These are phyloP conservation scores for Luscinia megarhynchos DNA, from an alignment of 2,797 vertebrate species.

Conservation along the genomic window DNA sequence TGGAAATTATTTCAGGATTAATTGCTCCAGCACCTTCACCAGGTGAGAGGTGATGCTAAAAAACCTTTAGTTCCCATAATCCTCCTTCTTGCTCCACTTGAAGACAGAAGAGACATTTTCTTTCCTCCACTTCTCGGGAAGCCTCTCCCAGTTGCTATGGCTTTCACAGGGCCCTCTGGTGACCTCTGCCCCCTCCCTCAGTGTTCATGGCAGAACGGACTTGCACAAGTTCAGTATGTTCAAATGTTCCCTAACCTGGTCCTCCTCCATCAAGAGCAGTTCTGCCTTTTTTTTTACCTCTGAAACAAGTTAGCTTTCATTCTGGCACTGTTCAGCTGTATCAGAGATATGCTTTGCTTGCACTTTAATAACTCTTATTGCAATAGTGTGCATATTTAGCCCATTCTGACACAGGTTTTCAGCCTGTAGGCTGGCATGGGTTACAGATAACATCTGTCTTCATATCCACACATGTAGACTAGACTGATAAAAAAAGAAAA, in stretches of 20 bases:
- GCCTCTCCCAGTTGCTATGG: background rate
- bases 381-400: background rate
- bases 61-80: background rate
- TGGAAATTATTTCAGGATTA: background rate
- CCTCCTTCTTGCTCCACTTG: background rate
- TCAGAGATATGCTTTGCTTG: background rate
- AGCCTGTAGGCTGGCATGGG: background rate
- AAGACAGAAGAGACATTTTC: background rate
- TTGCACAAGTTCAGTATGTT: background rate
- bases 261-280: background rate
- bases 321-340: background rate
- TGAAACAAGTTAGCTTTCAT: background rate
- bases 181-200: background rate
- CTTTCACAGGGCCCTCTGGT: background rate
- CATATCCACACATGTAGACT: background rate
- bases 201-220: background rate
- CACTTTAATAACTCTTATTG: background rate
- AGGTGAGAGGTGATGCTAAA: background rate
- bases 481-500: background rate
- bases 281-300: background rate
- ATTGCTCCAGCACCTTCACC: background rate
- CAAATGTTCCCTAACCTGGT: fast-evolving
- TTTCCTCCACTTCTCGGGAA: background rate
- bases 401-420: background rate
- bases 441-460: background rate